A percentile compares a stretch with the other conserved stretches of the same genome.
phyloP scores from a whole-genome alignment of 2,888 invertebrate genomes.

The Dyspetes luteomarginatus region DNA sequence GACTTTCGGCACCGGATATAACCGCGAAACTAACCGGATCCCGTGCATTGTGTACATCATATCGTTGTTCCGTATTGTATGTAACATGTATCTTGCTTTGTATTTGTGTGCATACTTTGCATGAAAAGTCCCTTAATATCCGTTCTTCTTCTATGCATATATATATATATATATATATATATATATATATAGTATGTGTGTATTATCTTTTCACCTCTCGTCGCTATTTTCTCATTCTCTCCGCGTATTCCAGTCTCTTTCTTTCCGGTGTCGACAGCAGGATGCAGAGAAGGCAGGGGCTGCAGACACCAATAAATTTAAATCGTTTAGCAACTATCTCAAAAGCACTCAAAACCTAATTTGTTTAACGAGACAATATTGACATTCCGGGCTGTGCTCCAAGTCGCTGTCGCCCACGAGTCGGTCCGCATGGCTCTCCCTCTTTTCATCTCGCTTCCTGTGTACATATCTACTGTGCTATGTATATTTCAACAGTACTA shows the following conservation, averaged over 20 bases:
- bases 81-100: not conserved
- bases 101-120: not conserved
- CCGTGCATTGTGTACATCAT: constrained; percentile 25
- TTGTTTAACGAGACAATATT: constrained; percentile 63
- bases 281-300: not conserved
- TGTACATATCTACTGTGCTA: constrained; percentile 14
- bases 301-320: constrained; percentile 51
- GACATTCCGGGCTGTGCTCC: constrained; percentile 56
- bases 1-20: constrained; percentile 22
- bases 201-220: not conserved
- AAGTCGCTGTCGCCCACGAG: constrained; percentile 37
- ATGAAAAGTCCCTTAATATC: constrained; percentile 33
- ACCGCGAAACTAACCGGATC: constrained; percentile 24
- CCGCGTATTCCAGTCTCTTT: not conserved
- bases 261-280: not conserved
- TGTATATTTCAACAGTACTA: constrained; percentile 7
- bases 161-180: too few relatives aligned
- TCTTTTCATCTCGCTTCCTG: constrained; percentile 13
- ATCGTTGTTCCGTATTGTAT: not conserved
- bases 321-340: constrained; percentile 59
- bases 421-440: not conserved
- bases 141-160: not conserved
- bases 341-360: constrained; percentile 61
- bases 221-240: not conserved
- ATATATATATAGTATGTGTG: too few relatives aligned